phyloP scores from a whole-genome alignment of 1,140 invertebrate genomes.

The Danaus plexippus region DNA sequence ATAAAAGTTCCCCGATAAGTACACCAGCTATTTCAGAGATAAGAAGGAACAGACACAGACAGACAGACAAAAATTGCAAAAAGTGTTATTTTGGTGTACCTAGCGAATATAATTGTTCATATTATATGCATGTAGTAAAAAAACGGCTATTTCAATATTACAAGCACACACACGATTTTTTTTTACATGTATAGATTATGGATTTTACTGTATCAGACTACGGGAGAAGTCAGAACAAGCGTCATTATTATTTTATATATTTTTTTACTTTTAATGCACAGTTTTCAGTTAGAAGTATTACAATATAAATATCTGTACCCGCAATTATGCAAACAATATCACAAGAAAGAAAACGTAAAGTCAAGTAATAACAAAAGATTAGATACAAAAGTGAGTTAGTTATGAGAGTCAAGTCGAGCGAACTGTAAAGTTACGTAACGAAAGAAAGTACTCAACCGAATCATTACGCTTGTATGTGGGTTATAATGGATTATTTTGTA shows the following conservation, averaged over 20 bases:
- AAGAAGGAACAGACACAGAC: no score
- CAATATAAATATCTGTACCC: slow-evolving; percentile 15
- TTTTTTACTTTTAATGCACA: neutral
- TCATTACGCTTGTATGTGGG: slow-evolving; percentile 8
- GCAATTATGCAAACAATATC: slow-evolving; percentile 24
- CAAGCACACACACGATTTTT: no score
- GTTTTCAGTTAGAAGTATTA: slow-evolving; percentile 7
- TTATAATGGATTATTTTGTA: no score
- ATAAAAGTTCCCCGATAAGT: no score
- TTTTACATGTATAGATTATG: no score
- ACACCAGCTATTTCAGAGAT: no score
- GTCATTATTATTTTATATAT: slow-evolving; percentile 9
- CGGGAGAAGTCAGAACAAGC: slow-evolving; percentile 10
- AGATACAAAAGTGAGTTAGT: slow-evolving; percentile 19
- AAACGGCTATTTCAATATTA: no score
- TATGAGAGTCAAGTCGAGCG: slow-evolving; percentile 31
- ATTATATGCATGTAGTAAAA: no score
- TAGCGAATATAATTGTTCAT: no score
- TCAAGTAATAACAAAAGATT: slow-evolving; percentile 37
- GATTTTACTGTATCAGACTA: no score
- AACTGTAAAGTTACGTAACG: slow-evolving; percentile 33
- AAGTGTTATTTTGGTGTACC: no score
- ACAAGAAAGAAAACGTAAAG: slow-evolving; percentile 25
- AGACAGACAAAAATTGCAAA: no score
- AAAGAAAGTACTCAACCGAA: slow-evolving; percentile 38